Conservation (phyloP, 2,797 vertebrate species). For the Crypturellus tataupa region DNA sequence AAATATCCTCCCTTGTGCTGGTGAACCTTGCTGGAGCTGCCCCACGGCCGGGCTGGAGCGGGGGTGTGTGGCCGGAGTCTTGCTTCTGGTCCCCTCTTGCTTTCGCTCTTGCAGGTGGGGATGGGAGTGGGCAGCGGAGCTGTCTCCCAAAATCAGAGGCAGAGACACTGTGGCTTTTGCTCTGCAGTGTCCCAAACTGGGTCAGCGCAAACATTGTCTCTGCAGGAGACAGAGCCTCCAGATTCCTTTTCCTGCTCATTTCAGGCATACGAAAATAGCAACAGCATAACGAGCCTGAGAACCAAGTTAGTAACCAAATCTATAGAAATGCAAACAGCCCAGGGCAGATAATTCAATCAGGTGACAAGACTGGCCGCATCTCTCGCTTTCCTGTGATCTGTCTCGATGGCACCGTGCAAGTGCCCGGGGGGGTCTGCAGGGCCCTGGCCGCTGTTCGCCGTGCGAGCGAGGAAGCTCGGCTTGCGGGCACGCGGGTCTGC, state of each 20-base stretch:
- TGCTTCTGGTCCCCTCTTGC: accelerated
- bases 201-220: conserved; percentile 56
- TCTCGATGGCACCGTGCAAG: not conserved
- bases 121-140: accelerated
- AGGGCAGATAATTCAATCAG: accelerated
- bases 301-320: not conserved
- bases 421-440: not conserved
- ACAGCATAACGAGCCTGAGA: conserved; percentile 57
- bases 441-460: no score
- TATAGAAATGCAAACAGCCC: not conserved
- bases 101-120: accelerated
- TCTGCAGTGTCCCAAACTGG: conserved; percentile 27
- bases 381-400: not conserved
- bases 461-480: no score
- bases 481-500: no score
- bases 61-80: accelerated
- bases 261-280: conserved; percentile 36
- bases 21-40: not conserved
- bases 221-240: not conserved
- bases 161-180: not conserved
- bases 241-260: conserved; percentile 56
- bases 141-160: accelerated
- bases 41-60: accelerated
- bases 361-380: not conserved
- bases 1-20: accelerated